Base-by-base conservation (phyloP, 2,888 invertebrate genomes). In the Ethmia dodecea region DNA sequence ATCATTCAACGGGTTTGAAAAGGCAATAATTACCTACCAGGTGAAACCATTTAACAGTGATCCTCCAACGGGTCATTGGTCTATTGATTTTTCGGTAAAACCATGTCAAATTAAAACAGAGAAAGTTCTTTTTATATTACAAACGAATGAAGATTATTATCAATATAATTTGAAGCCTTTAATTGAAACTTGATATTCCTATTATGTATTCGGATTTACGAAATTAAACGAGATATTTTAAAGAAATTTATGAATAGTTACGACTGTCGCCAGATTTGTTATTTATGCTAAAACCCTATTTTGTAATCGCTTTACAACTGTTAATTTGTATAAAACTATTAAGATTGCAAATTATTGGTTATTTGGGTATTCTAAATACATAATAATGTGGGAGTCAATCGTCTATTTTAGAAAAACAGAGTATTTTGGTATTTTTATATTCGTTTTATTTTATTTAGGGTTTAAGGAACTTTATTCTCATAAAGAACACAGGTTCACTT, bases 141-240 rank as follows among this genome's bases (percentile, higher is more conserved):
- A 16, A 22, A 15, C 37, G 43, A 37, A 38, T 40, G 40, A 36
- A 51, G 56, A 63, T 62, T 38, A 52, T 61, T 60, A 72, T 69
- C 68, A 51, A 43, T 38, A 43, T n/a, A 16, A 31, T 11, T 28
- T 41, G 31, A 48, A 49, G 57, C 58, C 55, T 70, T 52, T 69
- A 66, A 72, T 73, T 72, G 75, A 66, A 75, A 75, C 53, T 52
- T 60, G 72, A 75, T 75, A 66, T 37, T 51, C 48, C 50, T n/a
- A 46, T 42, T 49, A 47, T 48, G 45, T 52, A 55, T 50, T 39
- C 30, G 35, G 43, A 32, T 46, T 45, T 54, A 37, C 48, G 40
- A 45, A 46, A 49, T 42, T 44, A 30, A 35, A 40, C 18, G 14
- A 28, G n/a, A 13, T 35, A 12, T 28, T 12, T n/a, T 18, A 22